Evolutionary conservation across 2,113 vertebrate species (phyloP), one percentile per base, ranked within the genome.

Genomic region (Benthochromis sp.): DNA sequence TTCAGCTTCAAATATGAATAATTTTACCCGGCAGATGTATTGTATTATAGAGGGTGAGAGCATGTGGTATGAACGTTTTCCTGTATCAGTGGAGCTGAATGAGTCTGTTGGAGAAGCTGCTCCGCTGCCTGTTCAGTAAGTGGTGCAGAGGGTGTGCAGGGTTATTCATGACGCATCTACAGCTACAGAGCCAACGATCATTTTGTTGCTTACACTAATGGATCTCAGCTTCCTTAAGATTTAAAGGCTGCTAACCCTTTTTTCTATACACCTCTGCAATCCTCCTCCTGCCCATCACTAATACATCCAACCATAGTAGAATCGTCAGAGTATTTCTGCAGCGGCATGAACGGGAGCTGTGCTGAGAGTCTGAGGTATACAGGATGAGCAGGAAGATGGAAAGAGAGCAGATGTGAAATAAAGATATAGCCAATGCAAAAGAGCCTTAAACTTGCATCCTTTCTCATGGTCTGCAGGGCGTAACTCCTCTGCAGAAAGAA

Each of bases 321-420:
- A 40, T 14, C 63, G 1, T 43, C 36, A 71, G 63, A 69, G 63
- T 40, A 71, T 14, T 71, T 71, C 5, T 71, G 63, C 38, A 21
- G 63, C 4, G n/a, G 66, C 66, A 71, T 43, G 36, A 43, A 14
- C n/a, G 1, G 12, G 2, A 14, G 34, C 11, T 69, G 63, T 38
- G 36, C 61, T 38, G 34, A 40, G 7, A 43, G 3, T 16, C 36
- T 24, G 36, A 4, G n/a, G 66, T 2, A 0, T 71, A 71, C 21
- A 45, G 4, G n/a, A 34, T 63, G 6, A 66, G 19, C 17, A 5
- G 4, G 34, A 36, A 66, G 5, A 43, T 6, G 36, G 7, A 71
- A 71, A 6, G 8, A 43, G 38, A 24, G 66, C 36, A 40, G n/a
- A 71, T 71, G n/a, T 0, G 1, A 24, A 71, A 1, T 40, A 43